These are phyloP conservation scores for Acanthochromis polyacanthus DNA, from an alignment of 2,113 vertebrate species.

Conservation along the genomic window DNA sequence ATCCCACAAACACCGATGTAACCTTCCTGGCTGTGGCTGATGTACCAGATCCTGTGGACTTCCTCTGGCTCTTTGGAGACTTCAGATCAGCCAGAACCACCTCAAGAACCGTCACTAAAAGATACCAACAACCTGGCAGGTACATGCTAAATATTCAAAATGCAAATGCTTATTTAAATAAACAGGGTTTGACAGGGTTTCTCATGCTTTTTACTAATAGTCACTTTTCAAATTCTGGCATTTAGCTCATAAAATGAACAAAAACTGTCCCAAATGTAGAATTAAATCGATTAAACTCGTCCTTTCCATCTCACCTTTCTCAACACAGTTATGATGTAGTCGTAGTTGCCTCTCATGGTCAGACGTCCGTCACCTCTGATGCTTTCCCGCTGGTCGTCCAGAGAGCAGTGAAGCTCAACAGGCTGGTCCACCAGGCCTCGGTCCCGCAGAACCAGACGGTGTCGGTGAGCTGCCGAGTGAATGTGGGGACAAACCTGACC, in stretches of 20 bases:
- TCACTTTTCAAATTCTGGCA: too few relatives aligned
- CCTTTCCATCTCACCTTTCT: background rate
- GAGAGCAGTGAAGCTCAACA: slow-evolving; percentile 80
- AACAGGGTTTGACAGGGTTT: too few relatives aligned
- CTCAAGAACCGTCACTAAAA: slow-evolving; percentile 74
- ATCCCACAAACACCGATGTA: slow-evolving; percentile 80
- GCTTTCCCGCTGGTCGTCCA: slow-evolving; percentile 78
- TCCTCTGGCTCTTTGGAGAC: slow-evolving; percentile 88
- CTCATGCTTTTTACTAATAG: too few relatives aligned
- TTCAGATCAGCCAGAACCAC: slow-evolving; percentile 69
- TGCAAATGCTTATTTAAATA: too few relatives aligned
- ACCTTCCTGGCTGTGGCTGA: slow-evolving; percentile 78
- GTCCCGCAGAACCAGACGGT: slow-evolving; percentile 81
- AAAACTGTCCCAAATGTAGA: too few relatives aligned
- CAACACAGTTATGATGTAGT: slow-evolving; percentile 80
- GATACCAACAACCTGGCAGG: slow-evolving; percentile 81
- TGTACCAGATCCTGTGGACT: slow-evolving; percentile 64
- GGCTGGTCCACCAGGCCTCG: slow-evolving; percentile 77
- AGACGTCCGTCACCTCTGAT: slow-evolving; percentile 71
- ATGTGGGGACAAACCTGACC: slow-evolving; percentile 78
- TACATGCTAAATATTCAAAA: slow-evolving; percentile 25
- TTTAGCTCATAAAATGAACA: too few relatives aligned
- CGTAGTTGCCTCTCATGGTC: slow-evolving; percentile 68
- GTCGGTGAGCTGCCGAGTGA: slow-evolving; percentile 83
- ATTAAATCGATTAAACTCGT: background rate